phyloP scores from a whole-genome alignment of 2,888 invertebrate species.

The Andrena marginata region DNA sequence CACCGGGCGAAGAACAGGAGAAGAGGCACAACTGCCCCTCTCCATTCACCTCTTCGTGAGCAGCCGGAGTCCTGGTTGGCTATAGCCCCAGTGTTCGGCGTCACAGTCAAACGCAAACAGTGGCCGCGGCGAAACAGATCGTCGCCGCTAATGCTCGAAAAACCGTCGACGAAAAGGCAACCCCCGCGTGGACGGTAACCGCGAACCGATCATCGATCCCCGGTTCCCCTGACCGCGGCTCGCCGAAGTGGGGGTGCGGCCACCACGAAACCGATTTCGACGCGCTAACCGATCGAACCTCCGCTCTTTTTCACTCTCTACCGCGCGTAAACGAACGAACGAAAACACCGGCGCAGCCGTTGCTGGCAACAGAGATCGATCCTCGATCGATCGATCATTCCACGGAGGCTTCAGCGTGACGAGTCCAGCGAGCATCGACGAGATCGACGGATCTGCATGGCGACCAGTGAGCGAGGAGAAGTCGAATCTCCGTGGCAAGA shows the following conservation, averaged over 20 bases:
- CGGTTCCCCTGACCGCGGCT: not conserved
- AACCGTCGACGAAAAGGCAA: slow-evolving; percentile 46
- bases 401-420: not conserved
- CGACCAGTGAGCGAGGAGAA: not conserved
- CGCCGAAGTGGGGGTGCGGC: too few species aligned
- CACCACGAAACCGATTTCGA: not conserved
- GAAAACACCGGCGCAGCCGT: slow-evolving; percentile 18
- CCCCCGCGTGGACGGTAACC: slow-evolving; percentile 9
- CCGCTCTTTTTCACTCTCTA: not conserved
- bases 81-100: slow-evolving; percentile 65
- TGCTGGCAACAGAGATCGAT: not conserved
- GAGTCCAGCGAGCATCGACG: not conserved
- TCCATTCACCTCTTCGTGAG: slow-evolving; percentile 69
- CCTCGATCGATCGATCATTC: not conserved
- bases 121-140: slow-evolving; percentile 65
- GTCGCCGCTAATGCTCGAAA: slow-evolving; percentile 58
- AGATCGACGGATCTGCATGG: not conserved
- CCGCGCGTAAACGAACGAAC: slow-evolving; percentile 40
- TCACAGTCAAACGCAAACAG: slow-evolving; percentile 78
- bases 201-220: slow-evolving; percentile 1
- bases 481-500: not conserved
- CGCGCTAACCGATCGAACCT: not conserved
- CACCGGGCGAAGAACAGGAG: slow-evolving; percentile 53
- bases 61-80: slow-evolving; percentile 63
- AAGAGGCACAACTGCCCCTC: slow-evolving; percentile 70